phyloP scores from a whole-genome alignment of 2,888 invertebrate genomes.

The Brenthis hecate region DNA sequence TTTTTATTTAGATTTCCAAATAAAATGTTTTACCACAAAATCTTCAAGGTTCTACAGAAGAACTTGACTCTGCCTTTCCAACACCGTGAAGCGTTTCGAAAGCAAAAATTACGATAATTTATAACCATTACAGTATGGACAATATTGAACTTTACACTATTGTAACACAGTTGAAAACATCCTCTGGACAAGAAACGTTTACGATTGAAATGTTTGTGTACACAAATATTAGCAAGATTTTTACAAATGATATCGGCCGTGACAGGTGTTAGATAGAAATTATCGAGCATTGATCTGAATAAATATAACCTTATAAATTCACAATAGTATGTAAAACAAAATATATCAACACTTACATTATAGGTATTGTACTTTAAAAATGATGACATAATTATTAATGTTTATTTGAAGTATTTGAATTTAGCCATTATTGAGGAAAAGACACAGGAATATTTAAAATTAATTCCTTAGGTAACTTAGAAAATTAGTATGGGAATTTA shows the following conservation, averaged over 20 bases:
- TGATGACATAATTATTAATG: neutral
- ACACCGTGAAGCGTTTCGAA: constrained; percentile 23
- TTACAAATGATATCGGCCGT: neutral
- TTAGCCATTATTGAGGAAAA: no score
- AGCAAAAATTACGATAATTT: constrained; percentile 24
- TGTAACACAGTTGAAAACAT: neutral
- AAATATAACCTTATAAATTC: constrained; percentile 3
- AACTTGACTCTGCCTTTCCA: constrained; percentile 28
- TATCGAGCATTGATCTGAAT: constrained; percentile 4
- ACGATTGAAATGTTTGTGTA: constrained; percentile 14
- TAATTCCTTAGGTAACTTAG: no score
- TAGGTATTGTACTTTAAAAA: neutral
- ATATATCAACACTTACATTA: neutral
- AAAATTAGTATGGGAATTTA: no score
- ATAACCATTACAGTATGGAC: neutral
- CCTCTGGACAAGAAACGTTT: neutral
- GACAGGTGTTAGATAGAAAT: constrained; percentile 5
- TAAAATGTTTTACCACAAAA: neutral
- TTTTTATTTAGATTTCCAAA: no score
- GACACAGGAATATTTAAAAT: no score
- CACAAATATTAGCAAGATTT: constrained; percentile 8
- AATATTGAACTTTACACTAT: constrained; percentile 1
- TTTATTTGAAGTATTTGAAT: no score
- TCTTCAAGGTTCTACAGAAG: constrained; percentile 21
- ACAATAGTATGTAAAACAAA: neutral